Conservation (phyloP, 2,113 vertebrate species). For the Dolichotis patagonum region DNA sequence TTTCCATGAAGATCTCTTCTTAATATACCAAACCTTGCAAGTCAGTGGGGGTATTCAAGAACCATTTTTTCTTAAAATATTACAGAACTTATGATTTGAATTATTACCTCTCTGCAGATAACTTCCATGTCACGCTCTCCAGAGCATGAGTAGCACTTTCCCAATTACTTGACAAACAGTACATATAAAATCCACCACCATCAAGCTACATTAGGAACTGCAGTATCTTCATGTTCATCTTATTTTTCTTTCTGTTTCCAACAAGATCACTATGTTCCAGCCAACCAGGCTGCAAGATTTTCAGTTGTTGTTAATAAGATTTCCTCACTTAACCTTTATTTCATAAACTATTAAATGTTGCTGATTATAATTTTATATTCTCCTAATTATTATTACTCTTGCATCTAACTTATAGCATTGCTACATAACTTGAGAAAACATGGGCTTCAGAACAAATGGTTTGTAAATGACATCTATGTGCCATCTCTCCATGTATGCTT, state of each 20-base stretch:
- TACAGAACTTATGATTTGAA: not conserved
- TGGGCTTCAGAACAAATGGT: not conserved
- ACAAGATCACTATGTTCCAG: not conserved
- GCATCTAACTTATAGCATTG: not conserved
- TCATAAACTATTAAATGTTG: not conserved
- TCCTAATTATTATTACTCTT: not conserved
- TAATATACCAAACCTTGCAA: not conserved
- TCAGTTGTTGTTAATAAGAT: not conserved
- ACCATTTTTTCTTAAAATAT: conserved; percentile 20
- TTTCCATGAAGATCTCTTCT: not conserved
- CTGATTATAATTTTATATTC: not conserved
- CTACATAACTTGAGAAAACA: not conserved
- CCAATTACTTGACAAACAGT: not conserved
- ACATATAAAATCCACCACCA: not conserved
- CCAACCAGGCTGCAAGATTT: not conserved
- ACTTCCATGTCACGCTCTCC: not conserved
- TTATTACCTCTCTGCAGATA: not conserved
- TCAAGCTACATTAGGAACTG: not conserved
- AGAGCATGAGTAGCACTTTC: not conserved
- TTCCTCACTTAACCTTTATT: not conserved
- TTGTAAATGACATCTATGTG: not conserved
- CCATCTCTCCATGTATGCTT: not conserved
- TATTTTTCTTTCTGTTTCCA: conserved; percentile 5
- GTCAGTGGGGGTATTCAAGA: not conserved
- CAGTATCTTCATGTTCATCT: not conserved